phyloP scores from a whole-genome alignment of 2,888 invertebrate genomes.

The Imbricaverruca yamaguchii region DNA sequence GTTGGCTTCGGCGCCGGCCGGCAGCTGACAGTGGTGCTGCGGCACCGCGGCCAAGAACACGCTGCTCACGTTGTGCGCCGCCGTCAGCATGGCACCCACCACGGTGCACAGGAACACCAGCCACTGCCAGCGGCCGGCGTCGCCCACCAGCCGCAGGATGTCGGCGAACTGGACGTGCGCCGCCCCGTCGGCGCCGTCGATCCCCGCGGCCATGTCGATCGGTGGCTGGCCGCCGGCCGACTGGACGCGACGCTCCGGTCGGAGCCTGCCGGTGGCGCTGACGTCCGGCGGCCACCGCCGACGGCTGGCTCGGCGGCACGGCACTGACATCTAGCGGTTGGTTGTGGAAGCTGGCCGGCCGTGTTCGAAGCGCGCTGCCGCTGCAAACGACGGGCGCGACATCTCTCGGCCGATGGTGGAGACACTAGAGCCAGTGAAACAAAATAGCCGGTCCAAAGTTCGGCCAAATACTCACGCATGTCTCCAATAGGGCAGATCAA shows the following conservation, averaged over 20 bases:
- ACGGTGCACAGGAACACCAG: slow-evolving; percentile 22
- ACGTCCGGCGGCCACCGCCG: too few species aligned
- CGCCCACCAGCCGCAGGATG: slow-evolving; percentile 24
- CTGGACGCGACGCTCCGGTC: not conserved
- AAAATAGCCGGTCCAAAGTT: too few species aligned
- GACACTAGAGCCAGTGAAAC: too few species aligned
- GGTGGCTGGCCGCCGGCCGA: not conserved
- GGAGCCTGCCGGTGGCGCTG: not conserved
- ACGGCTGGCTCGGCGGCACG: too few species aligned
- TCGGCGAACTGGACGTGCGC: slow-evolving; percentile 24
- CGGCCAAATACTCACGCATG: too few species aligned
- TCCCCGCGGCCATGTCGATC: not conserved
- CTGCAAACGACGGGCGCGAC: too few species aligned
- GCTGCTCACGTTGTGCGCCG: not conserved
- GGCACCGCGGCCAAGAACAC: slow-evolving; percentile 24
- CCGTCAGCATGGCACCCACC: slow-evolving; percentile 17
- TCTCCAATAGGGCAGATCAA: too few species aligned
- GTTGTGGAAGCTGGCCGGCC: too few species aligned
- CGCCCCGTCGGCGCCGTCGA: not conserved
- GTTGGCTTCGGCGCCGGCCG: slow-evolving; percentile 10
- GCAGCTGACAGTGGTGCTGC: slow-evolving; percentile 20
- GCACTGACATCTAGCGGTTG: not conserved
- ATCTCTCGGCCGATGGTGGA: too few species aligned
- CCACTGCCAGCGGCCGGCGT: slow-evolving; percentile 27
- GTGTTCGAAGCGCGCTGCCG: too few species aligned